These are phyloP conservation scores for Lethenteron camtschaticum DNA, from an alignment of 2,113 vertebrate species.

Conservation along the genomic window DNA sequence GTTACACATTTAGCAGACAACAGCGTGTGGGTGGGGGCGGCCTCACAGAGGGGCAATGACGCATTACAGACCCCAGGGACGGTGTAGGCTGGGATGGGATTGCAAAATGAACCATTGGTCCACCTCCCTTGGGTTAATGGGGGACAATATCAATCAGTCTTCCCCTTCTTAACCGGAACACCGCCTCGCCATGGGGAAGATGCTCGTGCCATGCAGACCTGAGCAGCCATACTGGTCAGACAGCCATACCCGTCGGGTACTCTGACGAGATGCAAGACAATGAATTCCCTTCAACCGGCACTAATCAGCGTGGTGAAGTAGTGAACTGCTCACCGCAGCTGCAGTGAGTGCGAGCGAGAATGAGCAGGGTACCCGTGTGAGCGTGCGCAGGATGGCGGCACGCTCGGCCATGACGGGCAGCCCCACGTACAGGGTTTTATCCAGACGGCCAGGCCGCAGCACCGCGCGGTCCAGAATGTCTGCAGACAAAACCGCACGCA, in stretches of 20 bases:
- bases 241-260: neutral
- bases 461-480: slow-evolving; percentile 86
- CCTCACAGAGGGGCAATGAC: no score
- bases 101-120: no score
- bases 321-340: no score
- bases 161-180: no score
- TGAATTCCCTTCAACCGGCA: no score
- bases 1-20: no score
- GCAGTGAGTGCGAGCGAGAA: slow-evolving; percentile 4
- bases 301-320: neutral
- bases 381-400: slow-evolving; percentile 57
- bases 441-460: slow-evolving; percentile 65
- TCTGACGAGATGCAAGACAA: no score
- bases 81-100: no score
- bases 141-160: no score
- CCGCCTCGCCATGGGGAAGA: neutral
- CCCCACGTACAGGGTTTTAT: slow-evolving; percentile 78
- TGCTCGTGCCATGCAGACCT: slow-evolving; percentile 34
- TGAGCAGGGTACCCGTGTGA: slow-evolving; percentile 48
- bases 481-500: slow-evolving; percentile 10
- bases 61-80: no score
- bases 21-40: no score
- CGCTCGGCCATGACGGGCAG: slow-evolving; percentile 58
- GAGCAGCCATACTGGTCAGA: neutral
- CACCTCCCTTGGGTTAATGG: no score